Evolutionary conservation across 2,113 vertebrate species (phyloP).

Genomic region (Paradoxurus hermaphroditus): DNA sequence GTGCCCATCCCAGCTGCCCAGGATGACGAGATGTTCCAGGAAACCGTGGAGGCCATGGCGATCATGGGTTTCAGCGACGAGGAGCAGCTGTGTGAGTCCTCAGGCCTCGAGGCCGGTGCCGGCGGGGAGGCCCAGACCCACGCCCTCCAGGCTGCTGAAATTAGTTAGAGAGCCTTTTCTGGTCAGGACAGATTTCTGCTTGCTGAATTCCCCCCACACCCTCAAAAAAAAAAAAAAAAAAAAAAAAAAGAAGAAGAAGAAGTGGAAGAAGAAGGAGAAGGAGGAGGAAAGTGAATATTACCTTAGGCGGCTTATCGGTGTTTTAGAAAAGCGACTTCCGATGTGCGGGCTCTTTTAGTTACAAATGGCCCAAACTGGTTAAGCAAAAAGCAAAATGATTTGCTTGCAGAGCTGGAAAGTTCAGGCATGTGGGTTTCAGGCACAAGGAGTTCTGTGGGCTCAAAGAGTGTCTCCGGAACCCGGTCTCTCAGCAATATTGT

Average conservation of each 20-base stretch:
- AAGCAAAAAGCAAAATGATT: not conserved
- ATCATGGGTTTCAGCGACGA: slow-evolving; percentile 97
- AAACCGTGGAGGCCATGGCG: slow-evolving; percentile 95
- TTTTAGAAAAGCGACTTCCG: not conserved
- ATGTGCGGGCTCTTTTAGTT: not conserved
- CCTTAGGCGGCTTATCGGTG: not conserved
- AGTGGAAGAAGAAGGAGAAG: not conserved
- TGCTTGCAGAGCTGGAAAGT: not conserved
- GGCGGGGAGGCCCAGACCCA: too few species aligned
- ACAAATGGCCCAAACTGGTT: not conserved
- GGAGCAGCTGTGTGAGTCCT: slow-evolving; percentile 87
- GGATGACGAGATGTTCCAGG: slow-evolving; percentile 93
- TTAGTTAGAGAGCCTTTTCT: not conserved
- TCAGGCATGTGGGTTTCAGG: not conserved
- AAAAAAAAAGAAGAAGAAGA: not conserved
- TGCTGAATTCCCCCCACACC: not conserved
- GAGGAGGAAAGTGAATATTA: not conserved
- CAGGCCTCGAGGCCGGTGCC: not conserved
- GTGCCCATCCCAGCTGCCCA: slow-evolving; percentile 92
- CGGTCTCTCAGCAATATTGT: not conserved
- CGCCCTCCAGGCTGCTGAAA: too few species aligned
- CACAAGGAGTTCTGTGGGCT: not conserved
- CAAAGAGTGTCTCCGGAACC: not conserved
- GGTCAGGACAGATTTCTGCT: not conserved
- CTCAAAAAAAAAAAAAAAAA: not conserved